Evolutionary conservation across 1,140 invertebrate species (phyloP), one percentile per base, ranked within the genome.

Genomic region (Mesaphorura yosii): DNA sequence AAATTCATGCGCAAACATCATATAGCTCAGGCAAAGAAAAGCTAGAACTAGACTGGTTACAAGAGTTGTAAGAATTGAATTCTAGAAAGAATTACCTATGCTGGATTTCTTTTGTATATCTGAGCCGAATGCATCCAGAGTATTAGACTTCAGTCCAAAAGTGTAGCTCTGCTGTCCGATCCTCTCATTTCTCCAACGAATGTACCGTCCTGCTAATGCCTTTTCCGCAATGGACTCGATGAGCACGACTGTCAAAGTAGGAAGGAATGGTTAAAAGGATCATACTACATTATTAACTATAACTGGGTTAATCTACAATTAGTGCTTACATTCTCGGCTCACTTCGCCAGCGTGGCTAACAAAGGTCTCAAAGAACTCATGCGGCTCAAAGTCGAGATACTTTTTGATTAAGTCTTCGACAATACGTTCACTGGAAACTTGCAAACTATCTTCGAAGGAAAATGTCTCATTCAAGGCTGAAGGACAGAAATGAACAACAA

Each of bases 211-310:
- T 14, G 38, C 7, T 1, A 55, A 20, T 0, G 25, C 7, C 7
- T 37, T 15, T 19, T 29, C 17, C 0, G 27, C 29, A n/a, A 59
- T 28, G 22, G 17, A 40, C 5, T 27, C n/a, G 1, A 59, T 51
- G 19, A 38, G 39, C n/a, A 59, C 23, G 17, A 52, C 57, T 59
- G 23, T n/a, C n/a, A n/a, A n/a, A n/a, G n/a, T n/a, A n/a, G n/a
- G n/a, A n/a, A n/a, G n/a, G n/a, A n/a, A n/a, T n/a, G n/a, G n/a
- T n/a, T n/a, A n/a, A n/a, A n/a, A n/a, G n/a, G n/a, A n/a, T n/a
- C n/a, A n/a, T n/a, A n/a, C n/a, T n/a, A n/a, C n/a, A n/a, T n/a
- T n/a, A n/a, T n/a, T n/a, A n/a, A n/a, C n/a, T n/a, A n/a, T n/a
- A n/a, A n/a, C n/a, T n/a, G n/a, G n/a, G n/a, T n/a, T n/a, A n/a